Evolutionary conservation across 2,888 invertebrate genomes (phyloP).

Genomic region (Tetranychus truncatus): DNA sequence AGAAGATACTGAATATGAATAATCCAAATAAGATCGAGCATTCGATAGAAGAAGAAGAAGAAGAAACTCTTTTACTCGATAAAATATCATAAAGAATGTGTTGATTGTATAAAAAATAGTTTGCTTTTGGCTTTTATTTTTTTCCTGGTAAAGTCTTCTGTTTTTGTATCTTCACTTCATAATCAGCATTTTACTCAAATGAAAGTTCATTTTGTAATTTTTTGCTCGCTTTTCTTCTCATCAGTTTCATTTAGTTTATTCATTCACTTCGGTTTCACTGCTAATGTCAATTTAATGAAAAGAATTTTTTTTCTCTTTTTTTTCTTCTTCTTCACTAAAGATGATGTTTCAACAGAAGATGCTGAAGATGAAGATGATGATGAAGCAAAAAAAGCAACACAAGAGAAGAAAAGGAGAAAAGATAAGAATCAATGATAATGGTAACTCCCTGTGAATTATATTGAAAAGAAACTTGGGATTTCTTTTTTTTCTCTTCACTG

Average conservation of each 20-base stretch:
- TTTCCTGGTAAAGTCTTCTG: neutral
- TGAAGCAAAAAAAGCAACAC: neutral
- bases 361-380: neutral
- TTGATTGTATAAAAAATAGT: neutral
- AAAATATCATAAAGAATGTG: too few relatives aligned
- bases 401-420: neutral
- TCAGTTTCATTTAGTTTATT: neutral
- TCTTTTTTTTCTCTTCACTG: too few relatives aligned
- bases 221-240: neutral
- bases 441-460: neutral
- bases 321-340: neutral
- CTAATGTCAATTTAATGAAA: neutral
- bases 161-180: neutral
- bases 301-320: neutral
- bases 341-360: neutral
- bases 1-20: too few relatives aligned
- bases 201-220: neutral
- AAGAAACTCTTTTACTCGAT: too few relatives aligned
- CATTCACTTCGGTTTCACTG: neutral
- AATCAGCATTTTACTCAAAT: neutral
- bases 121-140: neutral
- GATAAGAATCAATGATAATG: neutral
- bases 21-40: too few relatives aligned
- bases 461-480: too few relatives aligned
- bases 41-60: too few relatives aligned